Percentiles rank a stretch among this genome's conserved stretches.
Evolutionary conservation across 2,888 invertebrate genomes (phyloP).

Genomic region (Cantharis lateralis): DNA sequence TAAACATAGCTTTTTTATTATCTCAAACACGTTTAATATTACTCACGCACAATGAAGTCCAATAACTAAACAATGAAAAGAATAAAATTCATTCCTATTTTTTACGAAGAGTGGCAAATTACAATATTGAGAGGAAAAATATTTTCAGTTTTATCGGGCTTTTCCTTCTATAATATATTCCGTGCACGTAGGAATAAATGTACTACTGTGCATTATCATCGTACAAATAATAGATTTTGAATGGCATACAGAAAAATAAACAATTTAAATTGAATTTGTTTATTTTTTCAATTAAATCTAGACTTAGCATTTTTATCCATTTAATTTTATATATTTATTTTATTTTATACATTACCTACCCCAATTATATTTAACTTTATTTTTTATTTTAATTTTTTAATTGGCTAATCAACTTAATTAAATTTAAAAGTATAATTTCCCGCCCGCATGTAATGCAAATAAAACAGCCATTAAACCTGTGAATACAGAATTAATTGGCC

Average conservation of each 20-base stretch:
- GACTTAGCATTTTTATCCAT: background rate
- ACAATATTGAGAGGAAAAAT: background rate
- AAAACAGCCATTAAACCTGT: background rate
- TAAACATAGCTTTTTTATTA: background rate
- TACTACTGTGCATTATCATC: background rate
- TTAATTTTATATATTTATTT: background rate
- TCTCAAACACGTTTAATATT: background rate
- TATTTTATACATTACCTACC: no score
- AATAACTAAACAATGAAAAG: background rate
- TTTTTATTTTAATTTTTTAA: background rate
- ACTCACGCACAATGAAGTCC: background rate
- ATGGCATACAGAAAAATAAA: background rate
- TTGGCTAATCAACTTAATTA: background rate
- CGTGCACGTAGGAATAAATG: background rate
- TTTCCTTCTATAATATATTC: background rate
- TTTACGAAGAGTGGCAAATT: background rate
- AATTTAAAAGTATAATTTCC: background rate
- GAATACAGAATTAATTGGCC: background rate
- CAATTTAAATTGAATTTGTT: background rate
- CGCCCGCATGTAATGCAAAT: background rate
- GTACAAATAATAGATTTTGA: background rate
- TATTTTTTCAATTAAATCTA: background rate
- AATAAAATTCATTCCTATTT: background rate
- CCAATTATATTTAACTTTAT: no score
- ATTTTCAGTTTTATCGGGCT: background rate